A percentile compares a stretch with the other conserved stretches of the same genome.
Conservation (phyloP, 2,113 vertebrate species). For the Leiothrix lutea region DNA sequence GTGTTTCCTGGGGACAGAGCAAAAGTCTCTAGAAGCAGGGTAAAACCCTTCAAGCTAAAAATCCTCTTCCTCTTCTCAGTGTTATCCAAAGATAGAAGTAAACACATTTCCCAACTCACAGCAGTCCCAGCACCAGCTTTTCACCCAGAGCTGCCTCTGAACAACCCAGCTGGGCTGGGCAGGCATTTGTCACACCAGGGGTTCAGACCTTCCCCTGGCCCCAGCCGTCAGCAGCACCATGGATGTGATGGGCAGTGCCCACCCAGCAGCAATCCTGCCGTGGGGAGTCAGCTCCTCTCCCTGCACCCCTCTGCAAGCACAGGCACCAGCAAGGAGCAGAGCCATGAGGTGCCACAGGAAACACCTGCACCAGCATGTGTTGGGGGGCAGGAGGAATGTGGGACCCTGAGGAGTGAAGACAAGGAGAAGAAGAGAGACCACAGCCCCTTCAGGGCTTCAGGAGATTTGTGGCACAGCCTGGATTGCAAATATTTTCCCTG, state of each 20-base stretch:
- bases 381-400: not conserved
- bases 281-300: not conserved
- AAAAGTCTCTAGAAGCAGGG: not conserved
- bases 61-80: not conserved
- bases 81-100: not conserved
- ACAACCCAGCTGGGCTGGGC: accelerated
- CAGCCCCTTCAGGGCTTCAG: not conserved
- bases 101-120: not conserved
- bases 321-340: not conserved
- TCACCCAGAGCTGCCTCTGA: not conserved
- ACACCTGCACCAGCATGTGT: accelerated
- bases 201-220: not conserved
- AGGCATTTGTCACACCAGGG: accelerated
- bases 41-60: not conserved
- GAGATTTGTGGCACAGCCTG: not conserved
- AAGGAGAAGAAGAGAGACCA: not conserved
- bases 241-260: not conserved
- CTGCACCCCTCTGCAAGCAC: not conserved
- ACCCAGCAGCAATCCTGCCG: not conserved
- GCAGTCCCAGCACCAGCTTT: not conserved
- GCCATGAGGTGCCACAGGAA: not conserved
- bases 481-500: not conserved
- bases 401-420: not conserved
- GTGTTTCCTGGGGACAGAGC: not conserved
- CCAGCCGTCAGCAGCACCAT: accelerated